phyloP scores from a whole-genome alignment of 2,888 invertebrate genomes.

The Muscina levida region DNA sequence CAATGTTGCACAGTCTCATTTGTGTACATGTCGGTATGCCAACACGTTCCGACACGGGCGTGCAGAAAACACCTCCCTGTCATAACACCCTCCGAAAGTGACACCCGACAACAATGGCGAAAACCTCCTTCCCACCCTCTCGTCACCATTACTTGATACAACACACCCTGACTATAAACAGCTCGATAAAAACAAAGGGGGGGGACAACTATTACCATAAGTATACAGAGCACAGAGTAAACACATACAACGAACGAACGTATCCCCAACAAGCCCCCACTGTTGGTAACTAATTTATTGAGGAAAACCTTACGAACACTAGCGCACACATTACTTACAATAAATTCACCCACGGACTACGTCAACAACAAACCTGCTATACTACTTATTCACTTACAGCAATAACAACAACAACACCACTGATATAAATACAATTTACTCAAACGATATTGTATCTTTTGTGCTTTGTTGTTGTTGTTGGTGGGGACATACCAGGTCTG shows the following conservation, averaged over 20 bases:
- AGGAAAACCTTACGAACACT: background rate
- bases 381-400: conserved; percentile 12
- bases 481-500: background rate
- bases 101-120: conserved; percentile 7
- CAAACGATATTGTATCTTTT: conserved; percentile 10
- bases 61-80: background rate
- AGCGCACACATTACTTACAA: background rate
- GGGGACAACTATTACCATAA: background rate
- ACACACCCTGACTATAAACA: conserved; percentile 1
- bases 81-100: background rate
- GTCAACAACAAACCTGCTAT: background rate
- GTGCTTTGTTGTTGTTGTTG: background rate
- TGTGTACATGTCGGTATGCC: conserved; percentile 6
- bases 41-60: conserved; percentile 26
- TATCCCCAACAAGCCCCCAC: conserved; percentile 4
- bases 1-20: too few relatives aligned
- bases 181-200: background rate
- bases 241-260: background rate
- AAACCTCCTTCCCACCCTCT: too few relatives aligned
- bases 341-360: too few relatives aligned
- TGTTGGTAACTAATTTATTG: too few relatives aligned
- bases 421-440: background rate
- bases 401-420: conserved; percentile 20
- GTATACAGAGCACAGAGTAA: background rate
- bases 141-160: too few relatives aligned